Percentiles rank a stretch among this genome's conserved stretches.
Conservation (phyloP, 2,113 vertebrate species). For the Brienomyrus longianalis region DNA sequence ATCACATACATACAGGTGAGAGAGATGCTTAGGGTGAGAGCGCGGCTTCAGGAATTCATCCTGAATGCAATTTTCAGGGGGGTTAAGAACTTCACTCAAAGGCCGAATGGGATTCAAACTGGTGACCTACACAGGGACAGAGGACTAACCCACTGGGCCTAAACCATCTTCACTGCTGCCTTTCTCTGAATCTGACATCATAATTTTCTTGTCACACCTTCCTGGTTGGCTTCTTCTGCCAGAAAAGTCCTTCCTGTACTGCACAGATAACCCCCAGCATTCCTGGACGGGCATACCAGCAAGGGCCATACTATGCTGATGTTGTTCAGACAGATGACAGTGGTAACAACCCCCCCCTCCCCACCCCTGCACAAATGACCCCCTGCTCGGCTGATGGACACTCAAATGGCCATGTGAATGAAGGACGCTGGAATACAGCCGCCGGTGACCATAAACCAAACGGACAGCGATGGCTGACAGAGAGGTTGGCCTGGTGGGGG, state of each 20-base stretch:
- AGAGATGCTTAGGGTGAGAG: background rate
- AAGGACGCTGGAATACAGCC: conserved; percentile 23
- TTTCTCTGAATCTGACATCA: background rate
- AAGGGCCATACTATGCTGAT: background rate
- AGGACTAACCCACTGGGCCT: background rate
- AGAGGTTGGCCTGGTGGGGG: background rate
- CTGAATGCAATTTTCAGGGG: background rate
- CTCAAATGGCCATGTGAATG: conserved; percentile 1
- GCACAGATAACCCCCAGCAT: conserved; percentile 11
- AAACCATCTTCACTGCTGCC: background rate
- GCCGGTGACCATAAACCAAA: conserved; percentile 20
- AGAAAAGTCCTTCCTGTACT: background rate
- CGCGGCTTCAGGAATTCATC: background rate
- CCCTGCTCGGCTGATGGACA: background rate
- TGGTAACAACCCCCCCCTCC: background rate
- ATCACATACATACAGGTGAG: background rate
- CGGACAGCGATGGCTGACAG: background rate
- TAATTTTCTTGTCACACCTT: background rate
- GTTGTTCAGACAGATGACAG: background rate
- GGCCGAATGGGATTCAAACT: background rate
- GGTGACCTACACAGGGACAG: background rate
- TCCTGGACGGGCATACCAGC: background rate
- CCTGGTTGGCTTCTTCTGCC: background rate
- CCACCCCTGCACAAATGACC: background rate
- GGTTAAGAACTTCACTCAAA: background rate